A percentile compares a stretch with the other conserved stretches of the same genome.
phyloP scores from a whole-genome alignment of 2,888 invertebrate genomes.

The Phragmatobia fuliginosa region DNA sequence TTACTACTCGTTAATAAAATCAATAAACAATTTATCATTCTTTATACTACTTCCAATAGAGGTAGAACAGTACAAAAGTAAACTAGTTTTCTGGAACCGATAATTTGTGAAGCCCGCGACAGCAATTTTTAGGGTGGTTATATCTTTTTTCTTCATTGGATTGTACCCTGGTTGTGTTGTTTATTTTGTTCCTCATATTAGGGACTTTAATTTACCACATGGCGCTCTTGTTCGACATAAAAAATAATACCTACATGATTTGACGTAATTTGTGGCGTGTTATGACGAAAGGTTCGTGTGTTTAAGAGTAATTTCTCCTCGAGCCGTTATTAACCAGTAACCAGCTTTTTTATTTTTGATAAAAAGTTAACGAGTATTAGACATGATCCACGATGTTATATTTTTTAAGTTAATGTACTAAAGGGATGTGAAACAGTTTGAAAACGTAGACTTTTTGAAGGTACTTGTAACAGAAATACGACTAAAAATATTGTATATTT shows the following conservation, averaged over 20 bases:
- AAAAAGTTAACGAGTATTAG: slow-evolving; percentile 74
- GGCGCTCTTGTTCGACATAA: slow-evolving; percentile 71
- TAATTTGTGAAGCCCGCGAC: slow-evolving; percentile 73
- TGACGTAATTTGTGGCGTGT: slow-evolving; percentile 81
- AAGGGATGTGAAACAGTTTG: slow-evolving; percentile 48
- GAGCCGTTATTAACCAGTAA: slow-evolving; percentile 79
- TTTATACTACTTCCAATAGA: slow-evolving; percentile 38
- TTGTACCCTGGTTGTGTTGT: slow-evolving; percentile 74
- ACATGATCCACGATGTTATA: slow-evolving; percentile 55
- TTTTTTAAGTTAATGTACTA: slow-evolving; percentile 58
- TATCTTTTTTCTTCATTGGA: slow-evolving; percentile 70
- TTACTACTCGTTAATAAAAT: slow-evolving; percentile 37
- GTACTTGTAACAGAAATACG: slow-evolving; percentile 33
- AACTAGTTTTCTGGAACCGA: slow-evolving; percentile 64
- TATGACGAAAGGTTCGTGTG: slow-evolving; percentile 81
- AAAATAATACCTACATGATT: slow-evolving; percentile 84
- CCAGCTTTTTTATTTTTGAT: slow-evolving; percentile 63
- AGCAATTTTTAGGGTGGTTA: slow-evolving; percentile 63
- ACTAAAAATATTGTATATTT: slow-evolving; percentile 18
- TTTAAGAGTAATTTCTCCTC: slow-evolving; percentile 76
- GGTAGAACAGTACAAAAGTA: slow-evolving; percentile 47
- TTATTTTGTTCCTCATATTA: slow-evolving; percentile 75
- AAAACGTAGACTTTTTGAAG: slow-evolving; percentile 33
- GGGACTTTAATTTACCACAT: slow-evolving; percentile 84
- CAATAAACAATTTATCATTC: slow-evolving; percentile 45